Conservation (phyloP, 2,888 invertebrate genomes). For the Cantharis nigra region DNA sequence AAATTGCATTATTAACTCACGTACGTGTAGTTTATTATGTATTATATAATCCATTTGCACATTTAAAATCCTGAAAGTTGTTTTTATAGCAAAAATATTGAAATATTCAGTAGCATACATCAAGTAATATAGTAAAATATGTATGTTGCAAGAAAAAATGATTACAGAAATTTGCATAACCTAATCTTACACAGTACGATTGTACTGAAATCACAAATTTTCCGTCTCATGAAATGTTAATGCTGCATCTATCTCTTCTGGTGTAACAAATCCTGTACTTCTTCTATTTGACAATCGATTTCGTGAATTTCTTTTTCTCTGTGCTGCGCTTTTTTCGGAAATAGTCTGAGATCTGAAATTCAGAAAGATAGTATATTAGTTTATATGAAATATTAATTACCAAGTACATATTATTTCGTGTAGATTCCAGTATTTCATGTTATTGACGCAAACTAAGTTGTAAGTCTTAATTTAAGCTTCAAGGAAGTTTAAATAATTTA, state of each 20-base stretch:
- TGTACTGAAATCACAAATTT: not conserved
- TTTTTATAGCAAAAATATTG: not conserved
- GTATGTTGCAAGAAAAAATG: not conserved
- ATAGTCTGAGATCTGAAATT: constrained; percentile 34
- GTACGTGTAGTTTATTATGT: too few relatives aligned
- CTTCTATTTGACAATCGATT: constrained; percentile 51
- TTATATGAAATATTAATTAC: not conserved
- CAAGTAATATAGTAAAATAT: not conserved
- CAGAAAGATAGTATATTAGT: not conserved
- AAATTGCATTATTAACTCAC: not conserved
- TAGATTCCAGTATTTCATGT: too few relatives aligned
- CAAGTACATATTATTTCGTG: too few relatives aligned
- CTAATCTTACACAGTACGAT: not conserved
- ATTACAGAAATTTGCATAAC: not conserved
- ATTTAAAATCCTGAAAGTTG: not conserved
- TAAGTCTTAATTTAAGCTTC: not conserved
- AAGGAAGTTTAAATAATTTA: not conserved
- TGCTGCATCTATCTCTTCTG: constrained; percentile 33
- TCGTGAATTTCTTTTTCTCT: constrained; percentile 50
- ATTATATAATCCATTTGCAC: not conserved
- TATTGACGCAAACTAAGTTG: not conserved
- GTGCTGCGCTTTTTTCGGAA: constrained; percentile 46
- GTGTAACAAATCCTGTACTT: constrained; percentile 41
- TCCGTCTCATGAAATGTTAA: not conserved
- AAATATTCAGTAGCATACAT: not conserved